phyloP scores from a whole-genome alignment of 2,888 invertebrate genomes.

The Ennomos erosarius region DNA sequence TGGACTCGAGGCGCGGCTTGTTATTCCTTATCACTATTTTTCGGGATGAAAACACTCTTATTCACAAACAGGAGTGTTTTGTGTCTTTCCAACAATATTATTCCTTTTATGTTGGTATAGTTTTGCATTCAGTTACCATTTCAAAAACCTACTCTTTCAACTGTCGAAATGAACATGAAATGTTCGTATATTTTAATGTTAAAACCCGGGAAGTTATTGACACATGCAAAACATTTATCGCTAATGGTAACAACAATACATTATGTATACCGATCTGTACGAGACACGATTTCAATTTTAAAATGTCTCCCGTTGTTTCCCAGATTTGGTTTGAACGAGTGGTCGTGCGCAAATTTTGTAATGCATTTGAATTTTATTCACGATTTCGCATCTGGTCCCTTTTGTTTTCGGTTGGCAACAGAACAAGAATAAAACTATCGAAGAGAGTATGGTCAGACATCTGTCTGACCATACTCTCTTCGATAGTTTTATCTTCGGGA shows the following conservation, averaged over 20 bases:
- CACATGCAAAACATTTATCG: slow-evolving; percentile 54
- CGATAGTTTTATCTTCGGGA: too few species aligned
- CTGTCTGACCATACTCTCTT: too few species aligned
- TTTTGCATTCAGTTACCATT: slow-evolving; percentile 4
- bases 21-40: slow-evolving; percentile 7
- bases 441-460: too few species aligned
- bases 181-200: slow-evolving; percentile 19
- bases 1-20: not conserved
- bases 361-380: slow-evolving; percentile 45
- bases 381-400: slow-evolving; percentile 35
- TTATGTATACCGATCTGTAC: slow-evolving; percentile 54
- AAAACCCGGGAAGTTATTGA: slow-evolving; percentile 51
- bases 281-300: slow-evolving; percentile 60
- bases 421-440: slow-evolving; percentile 14
- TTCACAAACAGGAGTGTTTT: slow-evolving; percentile 2
- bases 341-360: slow-evolving; percentile 52
- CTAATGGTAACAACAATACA: slow-evolving; percentile 53
- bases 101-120: not conserved
- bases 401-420: slow-evolving; percentile 32
- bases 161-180: slow-evolving; percentile 4
- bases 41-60: slow-evolving; percentile 1
- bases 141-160: slow-evolving; percentile 3
- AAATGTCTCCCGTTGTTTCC: slow-evolving; percentile 59
- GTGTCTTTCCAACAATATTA: not conserved
- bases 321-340: slow-evolving; percentile 48